Evolutionary conservation across 2,888 invertebrate genomes (phyloP), one percentile per base, ranked within the genome.

Genomic region (Agapostemon virescens): DNA sequence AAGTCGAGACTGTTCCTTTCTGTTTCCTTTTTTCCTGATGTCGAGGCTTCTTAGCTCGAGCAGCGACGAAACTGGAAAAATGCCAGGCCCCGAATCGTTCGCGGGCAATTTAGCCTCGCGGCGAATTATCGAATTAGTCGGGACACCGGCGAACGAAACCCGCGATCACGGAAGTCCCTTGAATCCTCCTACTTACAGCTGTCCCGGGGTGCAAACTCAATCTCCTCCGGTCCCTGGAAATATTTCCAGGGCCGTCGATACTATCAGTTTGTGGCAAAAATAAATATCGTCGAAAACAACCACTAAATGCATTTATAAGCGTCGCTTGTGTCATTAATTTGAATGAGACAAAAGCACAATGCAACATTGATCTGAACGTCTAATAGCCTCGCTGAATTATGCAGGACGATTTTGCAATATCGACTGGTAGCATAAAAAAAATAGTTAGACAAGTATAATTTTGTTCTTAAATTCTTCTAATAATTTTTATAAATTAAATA

Each of bases 21-120:
- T 33, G n/a, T 4, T 33, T 63, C 63, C 20, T 36, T n/a, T 63
- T 61, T 61, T 61, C 15, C 33, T 3, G 7, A 4, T 20, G 36
- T n/a, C 36, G 63, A 13, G 0, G 36, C 33, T 36, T n/a, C 63
- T 63, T 63, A 63, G 33, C 38, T 52, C 2, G 64, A 63, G 45
- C 61, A 26, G 40, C 40, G 63, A 52, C 52, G 33, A 64, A 11
- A 49, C 49, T 75, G 79, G 75, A 70, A 38, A 42, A 33, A 38
- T 20, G 70, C 78, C 78, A 79, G 45, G 30, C 17, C 23, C 5
- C 49, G 52, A 45, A 40, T 74, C 30, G 40, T 58, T 33, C 69
- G 70, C 45, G 26, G 38, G 58, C 40, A 58, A 61, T 38, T 69
- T 20, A 38, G 38, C 26, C 38, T 38, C 64, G 38, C 38, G 64